Conservation (phyloP, 2,797 vertebrate genomes). For the Delichon dasypus region DNA sequence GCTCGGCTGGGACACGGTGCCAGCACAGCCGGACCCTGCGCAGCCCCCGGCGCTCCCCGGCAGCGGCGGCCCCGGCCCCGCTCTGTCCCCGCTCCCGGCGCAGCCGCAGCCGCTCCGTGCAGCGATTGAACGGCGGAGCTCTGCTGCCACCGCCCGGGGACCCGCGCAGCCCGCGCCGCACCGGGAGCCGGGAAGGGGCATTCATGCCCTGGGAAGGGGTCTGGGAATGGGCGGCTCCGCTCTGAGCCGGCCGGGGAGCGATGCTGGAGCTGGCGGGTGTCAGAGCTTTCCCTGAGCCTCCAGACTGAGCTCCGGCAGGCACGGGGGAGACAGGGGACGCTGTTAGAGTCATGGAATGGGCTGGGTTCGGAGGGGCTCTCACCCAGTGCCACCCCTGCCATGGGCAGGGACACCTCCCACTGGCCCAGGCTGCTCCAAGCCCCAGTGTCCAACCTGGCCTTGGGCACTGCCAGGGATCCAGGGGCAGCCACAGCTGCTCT, state of each 20-base stretch:
- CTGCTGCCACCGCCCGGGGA: slow-evolving; percentile 47
- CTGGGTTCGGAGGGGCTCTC: neutral
- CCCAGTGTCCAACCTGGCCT: no score
- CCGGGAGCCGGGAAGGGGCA: neutral
- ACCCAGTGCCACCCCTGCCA: neutral
- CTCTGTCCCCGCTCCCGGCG: neutral
- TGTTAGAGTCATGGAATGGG: neutral
- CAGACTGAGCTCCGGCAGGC: neutral
- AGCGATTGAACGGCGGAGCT: neutral
- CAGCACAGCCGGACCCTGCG: neutral
- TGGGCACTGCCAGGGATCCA: no score
- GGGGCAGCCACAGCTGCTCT: no score
- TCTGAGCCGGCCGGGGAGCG: neutral
- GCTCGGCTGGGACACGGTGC: neutral
- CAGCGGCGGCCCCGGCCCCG: neutral
- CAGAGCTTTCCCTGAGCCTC: neutral
- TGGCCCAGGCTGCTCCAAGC: no score
- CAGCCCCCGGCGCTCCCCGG: no score
- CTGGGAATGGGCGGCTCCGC: rapidly evolving
- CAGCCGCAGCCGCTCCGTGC: neutral
- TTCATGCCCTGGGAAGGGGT: no score
- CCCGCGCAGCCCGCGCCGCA: neutral
- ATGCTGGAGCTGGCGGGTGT: neutral
- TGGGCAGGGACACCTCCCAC: no score
- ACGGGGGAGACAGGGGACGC: rapidly evolving